Evolutionary conservation across 2,113 vertebrate genomes (phyloP).

Genomic region (Clupea harengus): DNA sequence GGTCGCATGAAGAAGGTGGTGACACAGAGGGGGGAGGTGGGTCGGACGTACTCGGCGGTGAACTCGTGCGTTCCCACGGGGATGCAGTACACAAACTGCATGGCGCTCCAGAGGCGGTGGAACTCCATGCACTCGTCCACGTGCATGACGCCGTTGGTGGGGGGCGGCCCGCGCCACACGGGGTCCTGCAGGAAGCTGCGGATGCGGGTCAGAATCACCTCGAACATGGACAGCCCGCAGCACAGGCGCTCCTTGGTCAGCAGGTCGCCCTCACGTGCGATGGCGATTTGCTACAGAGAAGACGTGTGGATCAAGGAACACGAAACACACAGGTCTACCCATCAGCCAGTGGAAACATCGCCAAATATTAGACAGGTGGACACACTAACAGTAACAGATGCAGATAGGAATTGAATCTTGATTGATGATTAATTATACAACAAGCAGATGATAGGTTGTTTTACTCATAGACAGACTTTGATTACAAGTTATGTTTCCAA

Average conservation of each 20-base stretch:
- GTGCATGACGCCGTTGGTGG: slow-evolving; percentile 97
- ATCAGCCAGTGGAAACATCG: background rate
- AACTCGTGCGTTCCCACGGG: slow-evolving; percentile 97
- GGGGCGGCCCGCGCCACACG: slow-evolving; percentile 94
- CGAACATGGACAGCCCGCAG: slow-evolving; percentile 98
- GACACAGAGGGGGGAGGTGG: background rate
- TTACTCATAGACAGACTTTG: background rate
- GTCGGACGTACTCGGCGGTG: slow-evolving; percentile 89
- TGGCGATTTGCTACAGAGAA: slow-evolving; percentile 92
- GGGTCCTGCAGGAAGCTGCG: slow-evolving; percentile 95
- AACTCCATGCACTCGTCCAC: slow-evolving; percentile 98
- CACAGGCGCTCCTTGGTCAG: slow-evolving; percentile 98
- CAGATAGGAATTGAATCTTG: background rate
- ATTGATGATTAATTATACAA: background rate
- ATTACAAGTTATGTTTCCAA: background rate
- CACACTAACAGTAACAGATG: background rate
- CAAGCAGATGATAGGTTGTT: background rate
- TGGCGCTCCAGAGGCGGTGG: slow-evolving; percentile 98
- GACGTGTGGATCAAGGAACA: background rate
- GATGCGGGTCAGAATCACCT: slow-evolving; percentile 95
- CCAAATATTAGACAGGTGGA: too few relatives aligned
- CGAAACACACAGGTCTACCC: background rate
- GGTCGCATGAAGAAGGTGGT: background rate
- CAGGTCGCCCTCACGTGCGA: slow-evolving; percentile 95
- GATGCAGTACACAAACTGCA: slow-evolving; percentile 99